Evolutionary conservation across 2,888 invertebrate genomes (phyloP).

Genomic region (Papilio demoleus): DNA sequence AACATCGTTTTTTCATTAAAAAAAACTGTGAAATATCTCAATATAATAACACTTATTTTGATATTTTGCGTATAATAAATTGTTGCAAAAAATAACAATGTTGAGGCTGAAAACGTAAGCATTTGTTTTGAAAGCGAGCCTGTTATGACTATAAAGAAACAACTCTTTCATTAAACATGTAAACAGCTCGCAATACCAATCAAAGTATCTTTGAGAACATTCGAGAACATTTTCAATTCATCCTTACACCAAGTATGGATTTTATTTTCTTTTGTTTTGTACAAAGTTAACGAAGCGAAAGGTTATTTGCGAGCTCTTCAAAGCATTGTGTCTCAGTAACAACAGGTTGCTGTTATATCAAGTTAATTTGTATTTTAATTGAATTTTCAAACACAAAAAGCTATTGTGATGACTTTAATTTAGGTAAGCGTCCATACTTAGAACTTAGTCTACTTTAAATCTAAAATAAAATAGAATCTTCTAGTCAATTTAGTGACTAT

Average conservation of each 20-base stretch:
- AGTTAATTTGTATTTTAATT: constrained; percentile 20
- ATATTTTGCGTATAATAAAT: neutral
- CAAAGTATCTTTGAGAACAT: constrained; percentile 24
- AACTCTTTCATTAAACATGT: constrained; percentile 24
- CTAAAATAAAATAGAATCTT: no score
- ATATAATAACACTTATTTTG: neutral
- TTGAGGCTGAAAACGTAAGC: constrained; percentile 8
- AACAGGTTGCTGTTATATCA: constrained; percentile 14
- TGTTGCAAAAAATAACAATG: neutral
- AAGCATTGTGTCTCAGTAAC: constrained; percentile 19
- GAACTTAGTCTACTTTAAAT: neutral
- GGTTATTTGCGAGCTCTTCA: constrained; percentile 25
- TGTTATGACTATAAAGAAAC: constrained; percentile 27
- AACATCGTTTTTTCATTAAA: neutral
- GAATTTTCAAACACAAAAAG: constrained; percentile 9
- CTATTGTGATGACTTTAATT: neutral
- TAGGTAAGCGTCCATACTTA: neutral
- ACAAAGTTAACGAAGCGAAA: constrained; percentile 28
- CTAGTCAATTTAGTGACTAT: neutral
- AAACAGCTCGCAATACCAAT: constrained; percentile 24
- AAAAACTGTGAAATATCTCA: neutral
- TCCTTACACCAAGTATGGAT: constrained; percentile 25
- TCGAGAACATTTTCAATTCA: constrained; percentile 31
- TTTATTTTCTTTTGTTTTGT: constrained; percentile 37
- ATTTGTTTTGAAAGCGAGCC: neutral